These are phyloP conservation scores for Brenthis daphne DNA, from an alignment of 2,888 invertebrate species.

Conservation along the genomic window DNA sequence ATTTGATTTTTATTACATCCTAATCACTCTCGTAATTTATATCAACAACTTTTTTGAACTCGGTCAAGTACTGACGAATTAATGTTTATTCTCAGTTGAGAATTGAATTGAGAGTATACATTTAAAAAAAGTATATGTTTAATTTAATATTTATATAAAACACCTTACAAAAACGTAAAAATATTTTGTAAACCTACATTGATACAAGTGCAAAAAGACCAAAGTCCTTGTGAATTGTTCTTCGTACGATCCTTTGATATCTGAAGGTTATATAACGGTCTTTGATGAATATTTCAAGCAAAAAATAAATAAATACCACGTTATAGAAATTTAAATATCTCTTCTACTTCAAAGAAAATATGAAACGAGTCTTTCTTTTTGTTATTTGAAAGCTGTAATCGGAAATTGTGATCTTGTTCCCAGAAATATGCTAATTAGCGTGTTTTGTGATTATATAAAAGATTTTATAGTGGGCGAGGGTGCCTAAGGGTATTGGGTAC, in stretches of 20 bases:
- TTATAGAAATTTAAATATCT: slow-evolving; percentile 16
- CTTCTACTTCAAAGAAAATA: slow-evolving; percentile 14
- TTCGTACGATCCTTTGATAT: slow-evolving; percentile 6
- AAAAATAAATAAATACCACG: slow-evolving; percentile 14
- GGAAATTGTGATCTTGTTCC: slow-evolving; percentile 3
- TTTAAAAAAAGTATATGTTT: too few species aligned
- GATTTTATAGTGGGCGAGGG: not conserved
- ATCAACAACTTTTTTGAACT: too few species aligned
- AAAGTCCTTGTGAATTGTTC: slow-evolving; percentile 4
- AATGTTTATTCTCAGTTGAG: too few species aligned
- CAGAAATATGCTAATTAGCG: slow-evolving; percentile 13
- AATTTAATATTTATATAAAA: too few species aligned
- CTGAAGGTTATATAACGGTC: slow-evolving; percentile 18
- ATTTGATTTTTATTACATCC: too few species aligned
- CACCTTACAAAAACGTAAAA: too few species aligned
- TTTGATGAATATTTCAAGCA: slow-evolving; percentile 21
- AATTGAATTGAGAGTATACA: too few species aligned
- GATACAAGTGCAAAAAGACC: not conserved
- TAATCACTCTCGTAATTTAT: too few species aligned
- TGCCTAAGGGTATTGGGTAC: not conserved
- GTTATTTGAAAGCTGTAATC: slow-evolving; percentile 8
- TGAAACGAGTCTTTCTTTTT: slow-evolving; percentile 10
- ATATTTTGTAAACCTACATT: too few species aligned
- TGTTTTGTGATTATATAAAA: not conserved
- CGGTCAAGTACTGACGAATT: too few species aligned